These are phyloP conservation scores for Nannoperca obscura DNA, from an alignment of 2,797 vertebrate species.

Conservation along the genomic window DNA sequence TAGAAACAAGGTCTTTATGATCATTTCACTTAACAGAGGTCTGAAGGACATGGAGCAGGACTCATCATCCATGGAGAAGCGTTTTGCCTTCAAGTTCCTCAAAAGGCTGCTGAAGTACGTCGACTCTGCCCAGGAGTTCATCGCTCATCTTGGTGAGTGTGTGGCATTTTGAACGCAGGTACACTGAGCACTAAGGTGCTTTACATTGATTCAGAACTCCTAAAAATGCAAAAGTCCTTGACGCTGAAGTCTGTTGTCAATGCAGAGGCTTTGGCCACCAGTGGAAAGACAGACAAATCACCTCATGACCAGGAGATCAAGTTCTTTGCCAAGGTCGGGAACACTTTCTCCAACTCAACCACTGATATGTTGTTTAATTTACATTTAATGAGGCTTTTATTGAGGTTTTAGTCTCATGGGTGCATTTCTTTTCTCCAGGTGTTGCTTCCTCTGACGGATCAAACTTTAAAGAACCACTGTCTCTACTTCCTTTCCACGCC, in stretches of 20 bases:
- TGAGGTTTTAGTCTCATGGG: neutral
- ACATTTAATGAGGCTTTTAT: too few species aligned
- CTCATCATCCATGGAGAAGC: slow-evolving; percentile 97
- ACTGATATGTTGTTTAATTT: neutral
- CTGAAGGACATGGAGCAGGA: slow-evolving; percentile 93
- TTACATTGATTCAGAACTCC: neutral
- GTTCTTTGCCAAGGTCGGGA: slow-evolving; percentile 97
- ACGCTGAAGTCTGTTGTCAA: slow-evolving; percentile 47
- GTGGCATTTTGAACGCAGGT: neutral
- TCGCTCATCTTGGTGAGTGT: slow-evolving; percentile 96
- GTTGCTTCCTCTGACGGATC: slow-evolving; percentile 94
- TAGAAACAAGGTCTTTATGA: neutral
- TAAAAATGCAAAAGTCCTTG: neutral
- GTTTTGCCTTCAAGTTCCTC: slow-evolving; percentile 95
- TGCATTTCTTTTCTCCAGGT: slow-evolving; percentile 82
- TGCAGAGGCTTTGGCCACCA: slow-evolving; percentile 96
- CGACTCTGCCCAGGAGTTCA: slow-evolving; percentile 98
- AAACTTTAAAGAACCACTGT: slow-evolving; percentile 97
- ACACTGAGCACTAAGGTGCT: too few species aligned
- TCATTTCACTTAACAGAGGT: slow-evolving; percentile 81
- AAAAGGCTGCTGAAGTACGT: slow-evolving; percentile 94
- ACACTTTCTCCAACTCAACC: neutral
- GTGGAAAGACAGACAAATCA: slow-evolving; percentile 96
- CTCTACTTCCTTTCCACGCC: slow-evolving; percentile 98
- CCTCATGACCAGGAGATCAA: slow-evolving; percentile 99